Evolutionary conservation across 1,140 invertebrate species (phyloP), one percentile per base, ranked within the genome.

Genomic region (Drosophila lacertosa): DNA sequence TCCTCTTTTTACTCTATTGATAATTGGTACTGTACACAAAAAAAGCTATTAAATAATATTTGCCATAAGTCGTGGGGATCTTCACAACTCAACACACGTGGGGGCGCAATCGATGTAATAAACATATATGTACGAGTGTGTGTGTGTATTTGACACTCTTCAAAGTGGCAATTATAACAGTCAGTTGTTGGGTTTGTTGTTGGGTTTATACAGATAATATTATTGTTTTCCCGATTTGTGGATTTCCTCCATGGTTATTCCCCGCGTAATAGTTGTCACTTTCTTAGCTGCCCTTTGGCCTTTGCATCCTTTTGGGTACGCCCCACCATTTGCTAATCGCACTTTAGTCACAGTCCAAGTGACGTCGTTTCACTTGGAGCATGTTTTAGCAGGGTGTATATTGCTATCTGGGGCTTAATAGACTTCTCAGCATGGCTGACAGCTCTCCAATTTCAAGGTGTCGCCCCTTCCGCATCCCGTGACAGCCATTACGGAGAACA

Each of bases 1-100:
- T 48, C 40, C 29, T 66, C 44, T 24, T 32, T 73, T 45, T 55
- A 13, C 35, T 42, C 6, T 64, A 73, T 67, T 66, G 67, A 50
- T 77, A 77, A 81, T 69, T 79, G 20, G 7, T 40, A 55, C 26
- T 55, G 69, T 74, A 82, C 69, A 82, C 60, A 82, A 70, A 58
- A 57, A 37, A 55, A 42, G n/a, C 20, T 40, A 44, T 65, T 73
- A 47, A 74, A 73, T 69, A 84, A 69, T 79, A 84, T 84, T 84
- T 75, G 44, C 39, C 18, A 44, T 22, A 20, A 64, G 48, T 55
- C 26, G 33, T 37, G 20, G 16, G 29, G 10, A 18, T 2, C 33
- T 35, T 5, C 3, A 13, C 33, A n/a, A 20, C 24, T 7, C 15
- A 22, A 20, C 24, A 10, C 15, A 22, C 39, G 44, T 40, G 39